Conservation (phyloP, 2,797 vertebrate species). For the Vireo griseus region DNA sequence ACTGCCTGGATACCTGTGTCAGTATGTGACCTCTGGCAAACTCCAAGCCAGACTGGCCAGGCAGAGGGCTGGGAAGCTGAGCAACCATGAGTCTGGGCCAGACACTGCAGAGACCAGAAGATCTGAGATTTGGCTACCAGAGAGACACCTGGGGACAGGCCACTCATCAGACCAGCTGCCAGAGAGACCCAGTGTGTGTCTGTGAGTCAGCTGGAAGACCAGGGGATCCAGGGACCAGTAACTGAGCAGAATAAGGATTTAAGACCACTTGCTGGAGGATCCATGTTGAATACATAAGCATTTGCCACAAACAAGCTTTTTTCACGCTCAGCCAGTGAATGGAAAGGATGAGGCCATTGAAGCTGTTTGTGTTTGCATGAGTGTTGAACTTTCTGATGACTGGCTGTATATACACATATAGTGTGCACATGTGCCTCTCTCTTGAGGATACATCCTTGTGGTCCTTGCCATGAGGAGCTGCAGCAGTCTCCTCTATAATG, state of each 20-base stretch:
- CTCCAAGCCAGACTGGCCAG: background rate
- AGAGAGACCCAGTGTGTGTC: background rate
- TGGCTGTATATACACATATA: fast-evolving
- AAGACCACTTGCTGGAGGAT: background rate
- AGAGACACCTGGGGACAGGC: background rate
- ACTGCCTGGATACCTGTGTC: background rate
- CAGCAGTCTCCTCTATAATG: background rate
- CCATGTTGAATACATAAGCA: background rate
- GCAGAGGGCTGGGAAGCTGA: background rate
- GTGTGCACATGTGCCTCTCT: background rate
- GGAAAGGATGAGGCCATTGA: background rate
- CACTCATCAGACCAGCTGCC: background rate
- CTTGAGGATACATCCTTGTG: background rate
- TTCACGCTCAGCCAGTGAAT: background rate
- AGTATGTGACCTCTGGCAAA: background rate
- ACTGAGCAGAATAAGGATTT: background rate
- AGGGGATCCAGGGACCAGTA: background rate
- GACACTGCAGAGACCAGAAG: background rate
- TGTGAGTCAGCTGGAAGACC: background rate
- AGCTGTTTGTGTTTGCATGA: fast-evolving
- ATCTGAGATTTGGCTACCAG: background rate
- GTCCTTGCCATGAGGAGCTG: background rate
- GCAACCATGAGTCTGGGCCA: background rate
- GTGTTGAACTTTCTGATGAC: background rate
- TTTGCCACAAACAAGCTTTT: background rate